Evolutionary conservation across 2,797 vertebrate species (phyloP).

Genomic region (Tapirus indicus): DNA sequence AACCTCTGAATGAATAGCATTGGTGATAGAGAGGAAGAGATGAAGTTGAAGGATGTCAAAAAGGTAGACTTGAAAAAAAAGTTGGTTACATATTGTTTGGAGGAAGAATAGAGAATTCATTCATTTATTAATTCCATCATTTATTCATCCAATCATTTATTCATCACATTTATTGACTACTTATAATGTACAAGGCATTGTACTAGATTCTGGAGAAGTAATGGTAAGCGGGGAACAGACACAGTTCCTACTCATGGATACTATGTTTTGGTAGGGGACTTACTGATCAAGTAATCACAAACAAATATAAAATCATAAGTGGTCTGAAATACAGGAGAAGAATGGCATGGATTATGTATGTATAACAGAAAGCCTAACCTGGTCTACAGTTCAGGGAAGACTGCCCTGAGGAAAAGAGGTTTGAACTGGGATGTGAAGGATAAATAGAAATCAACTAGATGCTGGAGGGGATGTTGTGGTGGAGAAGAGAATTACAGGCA

Average conservation of each 20-base stretch:
- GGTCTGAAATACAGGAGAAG: background rate
- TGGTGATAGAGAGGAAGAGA: background rate
- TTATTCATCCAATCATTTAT: background rate
- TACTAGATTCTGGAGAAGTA: background rate
- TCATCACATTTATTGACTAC: background rate
- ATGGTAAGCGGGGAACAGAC: background rate
- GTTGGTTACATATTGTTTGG: background rate
- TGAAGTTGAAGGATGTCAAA: background rate
- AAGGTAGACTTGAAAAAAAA: background rate
- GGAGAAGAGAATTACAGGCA: background rate
- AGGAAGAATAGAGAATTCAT: background rate
- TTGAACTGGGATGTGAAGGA: background rate
- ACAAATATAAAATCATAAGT: background rate
- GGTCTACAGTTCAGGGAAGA: background rate
- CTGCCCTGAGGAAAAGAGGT: background rate
- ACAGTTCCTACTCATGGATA: background rate
- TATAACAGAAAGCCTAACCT: background rate
- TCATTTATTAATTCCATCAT: background rate
- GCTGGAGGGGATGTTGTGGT: background rate
- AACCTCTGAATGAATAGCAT: background rate
- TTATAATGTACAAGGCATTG: background rate
- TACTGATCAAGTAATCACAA: background rate
- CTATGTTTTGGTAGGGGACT: background rate
- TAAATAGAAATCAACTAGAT: background rate
- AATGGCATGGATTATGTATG: background rate